A percentile compares a stretch with the other conserved stretches of the same genome.
Evolutionary conservation across 2,888 invertebrate genomes (phyloP).

Genomic region (Crocallis elinguaria): DNA sequence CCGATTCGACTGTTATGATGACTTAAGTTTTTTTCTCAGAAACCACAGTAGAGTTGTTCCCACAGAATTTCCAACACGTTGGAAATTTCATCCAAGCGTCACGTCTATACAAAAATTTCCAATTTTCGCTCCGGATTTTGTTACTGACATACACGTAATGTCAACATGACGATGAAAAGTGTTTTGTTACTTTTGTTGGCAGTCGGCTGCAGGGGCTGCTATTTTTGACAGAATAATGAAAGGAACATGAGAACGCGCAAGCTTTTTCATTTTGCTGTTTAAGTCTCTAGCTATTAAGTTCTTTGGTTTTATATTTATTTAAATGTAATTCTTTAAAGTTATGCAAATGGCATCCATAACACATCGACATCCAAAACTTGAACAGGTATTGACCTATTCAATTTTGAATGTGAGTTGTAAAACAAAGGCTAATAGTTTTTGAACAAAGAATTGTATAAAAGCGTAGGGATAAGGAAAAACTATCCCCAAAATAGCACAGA

Average conservation of each 20-base stretch:
- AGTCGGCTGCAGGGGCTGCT: neutral
- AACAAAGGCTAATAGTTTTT: neutral
- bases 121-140: conserved; percentile 30
- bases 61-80: no score
- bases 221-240: conserved; percentile 7
- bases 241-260: neutral
- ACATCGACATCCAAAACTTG: no score
- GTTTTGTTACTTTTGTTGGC: conserved; percentile 25
- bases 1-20: no score
- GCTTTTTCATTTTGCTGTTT: neutral
- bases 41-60: no score
- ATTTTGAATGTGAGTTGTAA: neutral
- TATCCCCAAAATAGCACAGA: conserved; percentile 42
- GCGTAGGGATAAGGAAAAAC: conserved; percentile 2
- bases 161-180: conserved; percentile 14
- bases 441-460: neutral
- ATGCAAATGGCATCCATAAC: no score
- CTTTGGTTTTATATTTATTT: no score
- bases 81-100: no score
- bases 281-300: no score
- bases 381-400: no score
- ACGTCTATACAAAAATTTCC: neutral
- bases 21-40: neutral
- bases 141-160: conserved; percentile 35
- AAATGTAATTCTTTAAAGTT: no score